These are phyloP conservation scores for Myotis lucifugus DNA, from an alignment of 2,113 vertebrate genomes.

Conservation along the genomic window DNA sequence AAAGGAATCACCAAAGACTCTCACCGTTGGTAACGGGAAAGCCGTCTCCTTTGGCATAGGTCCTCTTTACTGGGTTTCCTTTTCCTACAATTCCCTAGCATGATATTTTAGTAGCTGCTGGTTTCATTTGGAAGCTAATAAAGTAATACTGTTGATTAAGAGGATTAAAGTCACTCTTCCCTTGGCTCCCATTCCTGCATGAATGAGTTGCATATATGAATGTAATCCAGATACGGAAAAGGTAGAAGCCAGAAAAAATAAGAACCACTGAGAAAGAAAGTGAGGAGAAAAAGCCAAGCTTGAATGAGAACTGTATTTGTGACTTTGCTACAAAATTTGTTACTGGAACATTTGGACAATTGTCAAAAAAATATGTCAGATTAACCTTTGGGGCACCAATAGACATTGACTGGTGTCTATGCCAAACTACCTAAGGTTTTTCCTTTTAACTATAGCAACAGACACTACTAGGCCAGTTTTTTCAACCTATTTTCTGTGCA, in stretches of 20 bases:
- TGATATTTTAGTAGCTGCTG: not conserved
- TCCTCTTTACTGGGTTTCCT: not conserved
- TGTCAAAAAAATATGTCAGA: not conserved
- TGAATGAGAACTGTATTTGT: slow-evolving; percentile 35
- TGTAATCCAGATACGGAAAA: slow-evolving; percentile 52
- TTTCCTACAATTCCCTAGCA: not conserved
- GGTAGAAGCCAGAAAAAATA: slow-evolving; percentile 68
- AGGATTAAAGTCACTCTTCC: slow-evolving; percentile 55
- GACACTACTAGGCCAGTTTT: not conserved
- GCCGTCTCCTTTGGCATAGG: not conserved
- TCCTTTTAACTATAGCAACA: not conserved
- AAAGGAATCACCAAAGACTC: not conserved
- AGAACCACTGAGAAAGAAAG: slow-evolving; percentile 38
- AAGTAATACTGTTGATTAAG: slow-evolving; percentile 53
- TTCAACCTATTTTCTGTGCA: not conserved
- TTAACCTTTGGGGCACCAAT: not conserved
- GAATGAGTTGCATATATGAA: slow-evolving; percentile 37
- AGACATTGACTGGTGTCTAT: not conserved
- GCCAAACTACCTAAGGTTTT: not conserved
- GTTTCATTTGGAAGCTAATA: slow-evolving; percentile 42
- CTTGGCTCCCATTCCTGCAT: slow-evolving; percentile 2
- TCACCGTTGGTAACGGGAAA: not conserved
- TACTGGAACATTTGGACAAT: not conserved
- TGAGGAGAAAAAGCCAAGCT: not conserved
- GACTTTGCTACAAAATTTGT: slow-evolving; percentile 34